Evolutionary conservation across 2,888 invertebrate species (phyloP).

Genomic region (Hirtodrosophila confusa): DNA sequence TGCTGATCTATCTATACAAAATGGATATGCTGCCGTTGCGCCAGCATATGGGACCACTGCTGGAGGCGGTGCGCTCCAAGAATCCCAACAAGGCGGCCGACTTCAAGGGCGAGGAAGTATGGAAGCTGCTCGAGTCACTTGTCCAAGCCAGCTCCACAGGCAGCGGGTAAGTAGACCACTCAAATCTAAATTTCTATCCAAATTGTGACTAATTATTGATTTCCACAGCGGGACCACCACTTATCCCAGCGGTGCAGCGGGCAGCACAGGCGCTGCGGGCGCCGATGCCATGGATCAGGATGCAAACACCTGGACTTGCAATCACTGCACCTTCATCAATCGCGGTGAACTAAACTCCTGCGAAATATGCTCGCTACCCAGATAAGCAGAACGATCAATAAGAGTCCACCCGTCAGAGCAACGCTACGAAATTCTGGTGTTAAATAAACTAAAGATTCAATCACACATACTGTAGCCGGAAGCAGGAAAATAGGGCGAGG

Average conservation of each 20-base stretch:
- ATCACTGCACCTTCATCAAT: constrained; percentile 97
- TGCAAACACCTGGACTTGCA: constrained; percentile 91
- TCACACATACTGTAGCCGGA: constrained; percentile 61
- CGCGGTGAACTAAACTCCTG: constrained; percentile 89
- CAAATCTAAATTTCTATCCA: not conserved
- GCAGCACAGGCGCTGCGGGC: constrained; percentile 45
- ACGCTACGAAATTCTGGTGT: constrained; percentile 62
- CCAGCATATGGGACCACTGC: constrained; percentile 90
- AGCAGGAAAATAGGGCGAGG: constrained; percentile 24
- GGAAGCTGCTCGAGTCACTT: constrained; percentile 93
- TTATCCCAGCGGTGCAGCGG: constrained; percentile 59
- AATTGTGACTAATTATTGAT: not conserved
- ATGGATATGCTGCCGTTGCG: constrained; percentile 96
- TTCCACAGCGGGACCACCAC: constrained; percentile 75
- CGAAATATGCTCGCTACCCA: constrained; percentile 96
- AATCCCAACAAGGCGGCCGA: constrained; percentile 89
- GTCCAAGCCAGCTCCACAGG: constrained; percentile 86
- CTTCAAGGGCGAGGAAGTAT: constrained; percentile 93
- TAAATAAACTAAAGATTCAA: constrained; percentile 73
- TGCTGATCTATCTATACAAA: constrained; percentile 94
- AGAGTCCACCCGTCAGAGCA: constrained; percentile 31
- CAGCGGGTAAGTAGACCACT: constrained; percentile 66
- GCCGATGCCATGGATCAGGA: constrained; percentile 70
- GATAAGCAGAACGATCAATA: constrained; percentile 80
- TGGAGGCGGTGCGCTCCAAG: constrained; percentile 90